A percentile compares a stretch with the other conserved stretches of the same genome.
These are phyloP conservation scores for Nematopogon swammerdamellus DNA, from an alignment of 2,888 invertebrate genomes.

Conservation along the genomic window DNA sequence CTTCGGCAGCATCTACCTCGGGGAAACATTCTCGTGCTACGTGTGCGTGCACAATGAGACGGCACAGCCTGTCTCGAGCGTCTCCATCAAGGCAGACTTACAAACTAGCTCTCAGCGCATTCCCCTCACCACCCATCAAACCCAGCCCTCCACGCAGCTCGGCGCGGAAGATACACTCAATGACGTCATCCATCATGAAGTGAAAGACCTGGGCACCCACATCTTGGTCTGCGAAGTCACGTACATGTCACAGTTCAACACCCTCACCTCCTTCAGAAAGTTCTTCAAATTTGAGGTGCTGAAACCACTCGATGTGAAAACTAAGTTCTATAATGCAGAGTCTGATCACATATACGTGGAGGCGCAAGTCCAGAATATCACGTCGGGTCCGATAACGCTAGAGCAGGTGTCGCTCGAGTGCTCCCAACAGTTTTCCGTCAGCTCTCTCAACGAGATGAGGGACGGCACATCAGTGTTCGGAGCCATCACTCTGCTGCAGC, in stretches of 20 bases:
- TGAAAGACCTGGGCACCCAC: conserved; percentile 98
- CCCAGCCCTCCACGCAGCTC: conserved; percentile 57
- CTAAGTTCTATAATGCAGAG: conserved; percentile 95
- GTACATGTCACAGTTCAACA: conserved; percentile 74
- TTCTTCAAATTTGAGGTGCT: conserved; percentile 98
- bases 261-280: conserved; percentile 85
- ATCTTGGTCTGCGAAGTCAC: conserved; percentile 96
- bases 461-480: conserved; percentile 73
- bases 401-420: conserved; percentile 94
- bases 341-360: conserved; percentile 73
- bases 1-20: conserved; percentile 96
- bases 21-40: conserved; percentile 97
- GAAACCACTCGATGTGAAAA: conserved; percentile 97
- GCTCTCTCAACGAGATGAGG: conserved; percentile 66
- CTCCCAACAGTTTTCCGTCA: conserved; percentile 83
- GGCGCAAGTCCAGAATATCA: conserved; percentile 87
- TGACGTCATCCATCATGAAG: conserved; percentile 97
- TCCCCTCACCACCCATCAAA: conserved; percentile 71
- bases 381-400: conserved; percentile 86
- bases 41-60: conserved; percentile 97
- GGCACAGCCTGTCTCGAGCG: conserved; percentile 75
- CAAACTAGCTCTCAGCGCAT: conserved; percentile 91
- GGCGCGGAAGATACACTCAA: conserved; percentile 84
- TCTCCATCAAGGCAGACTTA: conserved; percentile 86
- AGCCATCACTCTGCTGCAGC: conserved; percentile 76